Base-by-base conservation (phyloP, 2,888 invertebrate species). In the Acronicta psi region DNA sequence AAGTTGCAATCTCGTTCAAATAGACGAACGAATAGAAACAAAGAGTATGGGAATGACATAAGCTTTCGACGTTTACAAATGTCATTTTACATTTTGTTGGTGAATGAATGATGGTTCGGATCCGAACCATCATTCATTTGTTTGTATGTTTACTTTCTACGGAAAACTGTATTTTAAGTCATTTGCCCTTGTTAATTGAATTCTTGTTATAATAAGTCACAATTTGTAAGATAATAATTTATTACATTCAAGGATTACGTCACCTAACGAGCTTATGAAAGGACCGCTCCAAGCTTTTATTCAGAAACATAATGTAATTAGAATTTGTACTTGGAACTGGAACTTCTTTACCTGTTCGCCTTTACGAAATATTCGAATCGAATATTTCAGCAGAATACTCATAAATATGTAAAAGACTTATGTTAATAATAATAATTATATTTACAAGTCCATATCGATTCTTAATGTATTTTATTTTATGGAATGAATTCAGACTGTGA, bases 211-310 rank as follows among this genome's bases (percentile, higher is more conserved):
- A 34, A 41, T 69, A 53, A 63, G 55, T 69, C 70, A 64, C 57
- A 68, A 64, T 68, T 69, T 64, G 54, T 37, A 41, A 46, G 57
- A 57, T 67, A 67, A 69, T 70, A 67, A 69, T 70, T 69, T 65
- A 65, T 65, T 68, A 52, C 65, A 69, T 71, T 70, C 71, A 66
- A 53, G 70, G 67, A 71, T 71, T 71, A 65, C 59, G 66, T 50
- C 51, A 71, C 49, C 53, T 59, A 56, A 23, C 52, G 13, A 43
- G 46, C 52, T 50, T 67, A 67, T 50, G 53, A 72, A 72, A 62
- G 44, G 68, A 42, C 50, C 51, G 34, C 41, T 25, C 20, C 16
- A 37, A 58, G 61, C 53, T 56, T 63, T 54, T 61, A 61, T 68
- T 53, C 59, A 41, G 44, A 52, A 55, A 53, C 55, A 57, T 60